phyloP scores from a whole-genome alignment of 2,113 vertebrate genomes.

The Rhinogobius similis region DNA sequence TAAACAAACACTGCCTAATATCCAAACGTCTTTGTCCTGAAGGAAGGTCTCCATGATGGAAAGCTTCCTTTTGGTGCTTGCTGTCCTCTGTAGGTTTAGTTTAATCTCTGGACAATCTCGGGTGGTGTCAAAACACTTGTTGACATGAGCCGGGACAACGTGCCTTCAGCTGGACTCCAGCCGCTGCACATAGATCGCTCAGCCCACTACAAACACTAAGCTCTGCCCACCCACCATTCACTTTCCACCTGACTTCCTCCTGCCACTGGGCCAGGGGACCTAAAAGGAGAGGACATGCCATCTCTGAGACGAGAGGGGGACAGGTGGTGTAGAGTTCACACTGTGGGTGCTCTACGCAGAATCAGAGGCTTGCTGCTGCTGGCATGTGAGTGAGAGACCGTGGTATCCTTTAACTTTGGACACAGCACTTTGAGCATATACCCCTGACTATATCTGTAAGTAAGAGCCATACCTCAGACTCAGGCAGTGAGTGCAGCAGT shows the following conservation, averaged over 20 bases:
- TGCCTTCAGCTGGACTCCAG: slow-evolving; percentile 24
- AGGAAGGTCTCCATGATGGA: slow-evolving; percentile 81
- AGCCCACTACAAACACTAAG: slow-evolving; percentile 22
- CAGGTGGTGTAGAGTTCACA: slow-evolving; percentile 82
- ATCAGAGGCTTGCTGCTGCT: slow-evolving; percentile 54
- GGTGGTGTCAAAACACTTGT: slow-evolving; percentile 26
- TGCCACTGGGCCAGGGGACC: slow-evolving; percentile 57
- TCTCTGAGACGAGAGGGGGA: slow-evolving; percentile 79
- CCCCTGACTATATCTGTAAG: slow-evolving; percentile 28
- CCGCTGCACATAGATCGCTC: slow-evolving; percentile 33
- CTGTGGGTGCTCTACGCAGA: slow-evolving; percentile 61
- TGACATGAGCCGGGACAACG: slow-evolving; percentile 31
- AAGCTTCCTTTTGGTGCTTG: slow-evolving; percentile 21
- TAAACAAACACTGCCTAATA: slow-evolving; percentile 85
- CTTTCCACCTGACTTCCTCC: slow-evolving; percentile 33
- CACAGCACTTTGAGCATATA: slow-evolving; percentile 61
- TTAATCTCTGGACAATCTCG: slow-evolving; percentile 41
- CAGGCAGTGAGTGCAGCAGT: neutral
- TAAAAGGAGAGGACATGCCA: slow-evolving; percentile 85
- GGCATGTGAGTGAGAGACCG: slow-evolving; percentile 50
- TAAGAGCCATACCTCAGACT: neutral
- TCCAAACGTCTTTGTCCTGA: slow-evolving; percentile 84
- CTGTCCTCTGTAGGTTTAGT: slow-evolving; percentile 14
- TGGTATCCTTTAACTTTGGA: slow-evolving; percentile 65
- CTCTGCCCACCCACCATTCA: slow-evolving; percentile 53